Conservation (phyloP, 1,140 invertebrate genomes). For the Atta cephalotes region DNA sequence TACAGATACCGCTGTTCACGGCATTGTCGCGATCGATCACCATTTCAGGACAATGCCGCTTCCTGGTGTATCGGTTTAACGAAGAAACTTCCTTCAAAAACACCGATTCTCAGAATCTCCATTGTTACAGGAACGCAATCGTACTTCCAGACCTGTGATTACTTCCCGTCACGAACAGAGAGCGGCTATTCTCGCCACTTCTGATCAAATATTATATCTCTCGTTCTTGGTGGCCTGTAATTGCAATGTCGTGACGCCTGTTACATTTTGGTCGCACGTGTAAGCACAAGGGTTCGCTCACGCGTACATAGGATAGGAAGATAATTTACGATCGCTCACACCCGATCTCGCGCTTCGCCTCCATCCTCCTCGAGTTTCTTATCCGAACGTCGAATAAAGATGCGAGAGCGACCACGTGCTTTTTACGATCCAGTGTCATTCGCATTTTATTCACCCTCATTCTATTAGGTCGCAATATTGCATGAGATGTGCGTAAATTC, state of each 20-base stretch:
- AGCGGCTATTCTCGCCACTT: background rate
- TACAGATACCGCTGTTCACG: constrained; percentile 23
- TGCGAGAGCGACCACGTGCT: constrained; percentile 54
- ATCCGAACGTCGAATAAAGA: constrained; percentile 52
- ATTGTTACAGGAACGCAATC: constrained; percentile 50
- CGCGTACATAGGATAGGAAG: constrained; percentile 3
- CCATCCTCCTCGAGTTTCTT: constrained; percentile 28
- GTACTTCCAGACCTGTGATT: constrained; percentile 28
- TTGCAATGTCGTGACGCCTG: constrained; percentile 37
- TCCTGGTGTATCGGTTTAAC: constrained; percentile 50
- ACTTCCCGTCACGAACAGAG: constrained; percentile 37
- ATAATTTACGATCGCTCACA: constrained; percentile 61
- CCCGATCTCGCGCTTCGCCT: constrained; percentile 29
- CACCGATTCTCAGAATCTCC: background rate
- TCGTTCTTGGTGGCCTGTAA: constrained; percentile 38
- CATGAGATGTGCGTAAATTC: constrained; percentile 52
- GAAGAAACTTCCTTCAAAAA: constrained; percentile 58
- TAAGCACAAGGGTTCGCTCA: background rate
- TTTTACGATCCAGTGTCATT: constrained; percentile 57
- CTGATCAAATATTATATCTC: constrained; percentile 57
- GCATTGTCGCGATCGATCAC: constrained; percentile 45
- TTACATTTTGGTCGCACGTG: constrained; percentile 33
- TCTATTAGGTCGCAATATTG: constrained; percentile 63
- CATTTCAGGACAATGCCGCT: constrained; percentile 47
- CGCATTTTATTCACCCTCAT: constrained; percentile 48